Evolutionary conservation across 2,888 invertebrate species (phyloP).

Genomic region (Acrobasis consociella): DNA sequence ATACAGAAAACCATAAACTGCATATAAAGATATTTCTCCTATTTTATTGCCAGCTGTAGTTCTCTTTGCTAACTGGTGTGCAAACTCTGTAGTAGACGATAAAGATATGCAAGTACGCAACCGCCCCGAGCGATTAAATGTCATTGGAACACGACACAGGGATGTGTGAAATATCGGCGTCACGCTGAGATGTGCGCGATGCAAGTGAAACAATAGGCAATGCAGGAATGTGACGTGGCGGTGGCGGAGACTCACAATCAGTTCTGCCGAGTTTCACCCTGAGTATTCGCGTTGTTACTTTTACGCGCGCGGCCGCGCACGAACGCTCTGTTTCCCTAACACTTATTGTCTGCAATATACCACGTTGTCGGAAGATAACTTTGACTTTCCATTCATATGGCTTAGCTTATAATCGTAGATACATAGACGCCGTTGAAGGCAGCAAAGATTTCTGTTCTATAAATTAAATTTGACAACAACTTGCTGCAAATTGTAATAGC

Average conservation of each 20-base stretch:
- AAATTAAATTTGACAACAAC: no score
- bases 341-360: constrained; percentile 69
- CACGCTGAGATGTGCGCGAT: constrained; percentile 30
- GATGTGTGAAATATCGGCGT: constrained; percentile 21
- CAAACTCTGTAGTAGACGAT: no score
- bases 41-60: no score
- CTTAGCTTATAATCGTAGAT: neutral
- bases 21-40: no score
- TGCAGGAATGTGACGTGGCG: constrained; percentile 67
- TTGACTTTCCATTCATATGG: constrained; percentile 63
- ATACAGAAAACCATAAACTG: no score
- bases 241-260: constrained; percentile 59
- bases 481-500: no score
- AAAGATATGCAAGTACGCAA: neutral
- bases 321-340: constrained; percentile 80
- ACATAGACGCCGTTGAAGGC: no score
- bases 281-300: constrained; percentile 81
- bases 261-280: constrained; percentile 78
- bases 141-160: neutral
- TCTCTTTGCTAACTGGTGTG: no score
- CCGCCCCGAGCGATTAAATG: constrained; percentile 7
- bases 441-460: no score
- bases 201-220: constrained; percentile 47
- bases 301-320: constrained; percentile 80
- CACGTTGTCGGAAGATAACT: constrained; percentile 62